Evolutionary conservation across 2,797 vertebrate species (phyloP).

Genomic region (Psittacula echo): DNA sequence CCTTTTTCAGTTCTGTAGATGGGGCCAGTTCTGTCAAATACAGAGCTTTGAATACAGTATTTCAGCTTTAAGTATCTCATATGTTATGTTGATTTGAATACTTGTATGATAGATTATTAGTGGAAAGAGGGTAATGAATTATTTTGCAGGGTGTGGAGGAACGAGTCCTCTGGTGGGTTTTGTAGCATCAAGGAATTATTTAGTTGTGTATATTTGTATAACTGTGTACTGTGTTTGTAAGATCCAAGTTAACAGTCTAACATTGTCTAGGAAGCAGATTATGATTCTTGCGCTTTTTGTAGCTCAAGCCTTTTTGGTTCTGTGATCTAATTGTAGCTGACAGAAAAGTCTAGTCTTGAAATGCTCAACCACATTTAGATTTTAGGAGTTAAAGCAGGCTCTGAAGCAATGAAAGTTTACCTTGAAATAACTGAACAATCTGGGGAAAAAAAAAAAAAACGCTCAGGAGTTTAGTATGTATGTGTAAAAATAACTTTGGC

Average conservation of each 20-base stretch:
- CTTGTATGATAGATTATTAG: background rate
- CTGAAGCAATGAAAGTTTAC: background rate
- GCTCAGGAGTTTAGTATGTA: background rate
- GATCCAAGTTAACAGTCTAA: background rate
- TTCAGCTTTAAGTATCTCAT: background rate
- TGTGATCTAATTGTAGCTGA: background rate
- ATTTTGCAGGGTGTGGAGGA: fast-evolving
- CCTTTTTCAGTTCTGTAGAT: background rate
- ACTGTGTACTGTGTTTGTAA: background rate
- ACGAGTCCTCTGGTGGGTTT: background rate
- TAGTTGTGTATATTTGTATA: background rate
- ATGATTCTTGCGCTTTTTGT: background rate
- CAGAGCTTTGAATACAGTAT: background rate
- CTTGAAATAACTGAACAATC: background rate
- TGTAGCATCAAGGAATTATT: background rate
- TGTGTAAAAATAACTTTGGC: background rate
- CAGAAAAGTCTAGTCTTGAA: conserved; percentile 4
- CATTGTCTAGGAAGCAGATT: background rate
- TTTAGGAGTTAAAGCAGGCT: background rate
- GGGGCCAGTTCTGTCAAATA: background rate
- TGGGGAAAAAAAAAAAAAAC: background rate
- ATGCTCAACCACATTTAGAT: background rate
- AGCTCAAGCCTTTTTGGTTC: background rate
- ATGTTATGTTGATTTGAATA: background rate
- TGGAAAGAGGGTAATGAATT: background rate